Percentiles rank a stretch among this genome's conserved stretches.
Conservation (phyloP, 1,140 invertebrate genomes). For the Zaprionus capensis region DNA sequence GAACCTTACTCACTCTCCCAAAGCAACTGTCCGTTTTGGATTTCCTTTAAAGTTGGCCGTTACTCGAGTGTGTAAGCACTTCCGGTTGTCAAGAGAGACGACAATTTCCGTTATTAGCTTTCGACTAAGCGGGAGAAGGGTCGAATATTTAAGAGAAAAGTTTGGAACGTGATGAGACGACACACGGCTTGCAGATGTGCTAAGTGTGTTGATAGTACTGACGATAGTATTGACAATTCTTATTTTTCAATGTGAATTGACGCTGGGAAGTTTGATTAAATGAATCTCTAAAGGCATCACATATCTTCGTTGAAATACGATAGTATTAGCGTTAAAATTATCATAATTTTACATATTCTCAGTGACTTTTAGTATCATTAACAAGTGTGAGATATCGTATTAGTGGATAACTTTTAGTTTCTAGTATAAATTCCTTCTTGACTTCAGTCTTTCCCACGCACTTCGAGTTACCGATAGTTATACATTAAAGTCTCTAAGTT, state of each 20-base stretch:
- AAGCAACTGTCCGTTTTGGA: conserved; percentile 28
- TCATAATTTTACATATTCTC: too few species aligned
- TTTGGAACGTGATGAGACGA: not conserved
- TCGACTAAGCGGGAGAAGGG: not conserved
- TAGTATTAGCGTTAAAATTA: too few species aligned
- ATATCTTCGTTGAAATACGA: too few species aligned
- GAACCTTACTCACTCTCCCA: conserved; percentile 24
- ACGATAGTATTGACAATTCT: not conserved
- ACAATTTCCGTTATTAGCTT: conserved; percentile 58
- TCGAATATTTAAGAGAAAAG: not conserved
- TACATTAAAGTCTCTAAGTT: not conserved
- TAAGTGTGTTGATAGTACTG: not conserved
- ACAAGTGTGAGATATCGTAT: too few species aligned
- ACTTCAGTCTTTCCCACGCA: too few species aligned
- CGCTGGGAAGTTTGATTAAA: too few species aligned
- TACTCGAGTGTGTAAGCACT: conserved; percentile 74
- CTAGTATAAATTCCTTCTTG: too few species aligned
- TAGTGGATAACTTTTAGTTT: too few species aligned
- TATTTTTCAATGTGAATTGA: not conserved
- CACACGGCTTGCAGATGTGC: not conserved
- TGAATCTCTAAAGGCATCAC: too few species aligned
- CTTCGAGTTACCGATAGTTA: not conserved
- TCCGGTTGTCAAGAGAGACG: conserved; percentile 62
- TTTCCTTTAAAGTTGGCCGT: conserved; percentile 67
- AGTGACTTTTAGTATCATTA: too few species aligned